phyloP scores from a whole-genome alignment of 2,888 invertebrate genomes.

The Drosophila niveifrons region DNA sequence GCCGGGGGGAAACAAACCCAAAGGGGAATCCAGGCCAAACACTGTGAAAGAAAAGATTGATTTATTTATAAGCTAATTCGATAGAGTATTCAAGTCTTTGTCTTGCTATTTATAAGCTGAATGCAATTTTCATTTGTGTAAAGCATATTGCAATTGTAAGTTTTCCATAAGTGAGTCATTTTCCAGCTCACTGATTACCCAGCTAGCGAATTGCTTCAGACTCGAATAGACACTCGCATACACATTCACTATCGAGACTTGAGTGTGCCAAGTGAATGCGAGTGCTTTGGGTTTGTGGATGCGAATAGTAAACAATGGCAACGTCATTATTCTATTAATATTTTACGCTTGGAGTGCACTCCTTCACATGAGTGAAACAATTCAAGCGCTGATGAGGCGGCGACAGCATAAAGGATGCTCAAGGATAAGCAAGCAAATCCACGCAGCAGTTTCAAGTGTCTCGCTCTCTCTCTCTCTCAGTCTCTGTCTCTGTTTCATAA shows the following conservation, averaged over 20 bases:
- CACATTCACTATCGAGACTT: slow-evolving; percentile 14
- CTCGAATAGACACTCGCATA: slow-evolving; percentile 6
- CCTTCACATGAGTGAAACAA: slow-evolving; percentile 80
- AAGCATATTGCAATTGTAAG: slow-evolving; percentile 49
- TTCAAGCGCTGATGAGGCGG: slow-evolving; percentile 74
- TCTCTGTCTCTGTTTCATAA: slow-evolving; percentile 67
- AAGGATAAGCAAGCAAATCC: slow-evolving; percentile 30
- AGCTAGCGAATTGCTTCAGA: slow-evolving; percentile 49
- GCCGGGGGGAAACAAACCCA: slow-evolving; percentile 91
- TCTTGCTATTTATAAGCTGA: slow-evolving; percentile 21
- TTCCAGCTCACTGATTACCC: slow-evolving; percentile 72
- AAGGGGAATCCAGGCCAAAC: slow-evolving; percentile 91
- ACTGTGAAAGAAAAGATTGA: slow-evolving; percentile 86
- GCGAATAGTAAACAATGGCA: slow-evolving; percentile 77
- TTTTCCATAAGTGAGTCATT: slow-evolving; percentile 64
- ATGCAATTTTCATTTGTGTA: slow-evolving; percentile 46
- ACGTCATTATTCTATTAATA: slow-evolving; percentile 84
- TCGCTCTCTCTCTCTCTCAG: slow-evolving; percentile 4
- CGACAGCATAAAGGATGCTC: slow-evolving; percentile 24
- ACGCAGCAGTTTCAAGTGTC: slow-evolving; percentile 7
- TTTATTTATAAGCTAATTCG: not conserved
- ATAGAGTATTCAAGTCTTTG: slow-evolving; percentile 1
- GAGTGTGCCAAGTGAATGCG: slow-evolving; percentile 47
- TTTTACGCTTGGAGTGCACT: slow-evolving; percentile 81
- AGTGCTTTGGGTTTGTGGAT: slow-evolving; percentile 31